These are phyloP conservation scores for Cervus canadensis DNA, from an alignment of 2,113 vertebrate genomes.

Conservation along the genomic window DNA sequence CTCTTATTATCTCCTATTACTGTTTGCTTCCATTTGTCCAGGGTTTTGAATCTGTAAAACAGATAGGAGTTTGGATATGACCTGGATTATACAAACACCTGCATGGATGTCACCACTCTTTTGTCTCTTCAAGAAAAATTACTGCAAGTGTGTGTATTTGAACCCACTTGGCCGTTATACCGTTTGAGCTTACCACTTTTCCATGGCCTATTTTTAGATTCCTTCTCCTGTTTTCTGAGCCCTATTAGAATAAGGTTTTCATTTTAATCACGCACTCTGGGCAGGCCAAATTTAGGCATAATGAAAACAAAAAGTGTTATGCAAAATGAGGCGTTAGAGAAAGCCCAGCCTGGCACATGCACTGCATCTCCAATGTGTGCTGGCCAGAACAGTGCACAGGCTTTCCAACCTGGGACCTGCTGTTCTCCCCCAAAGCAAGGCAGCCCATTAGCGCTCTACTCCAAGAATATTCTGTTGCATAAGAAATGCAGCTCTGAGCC, in stretches of 20 bases:
- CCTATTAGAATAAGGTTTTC: slow-evolving; percentile 68
- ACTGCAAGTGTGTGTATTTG: slow-evolving; percentile 20
- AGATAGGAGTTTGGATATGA: slow-evolving; percentile 53
- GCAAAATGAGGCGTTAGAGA: slow-evolving; percentile 57
- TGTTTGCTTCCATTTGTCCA: slow-evolving; percentile 44
- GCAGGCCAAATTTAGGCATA: slow-evolving; percentile 71
- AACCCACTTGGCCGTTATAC: slow-evolving; percentile 56
- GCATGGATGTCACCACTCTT: slow-evolving; percentile 9
- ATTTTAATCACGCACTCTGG: slow-evolving; percentile 71
- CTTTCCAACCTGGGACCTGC: neutral
- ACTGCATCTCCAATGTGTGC: neutral
- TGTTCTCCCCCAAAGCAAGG: neutral
- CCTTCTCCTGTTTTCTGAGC: slow-evolving; percentile 49
- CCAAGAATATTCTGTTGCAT: neutral
- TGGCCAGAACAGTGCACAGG: neutral
- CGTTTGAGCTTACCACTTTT: slow-evolving; percentile 31
- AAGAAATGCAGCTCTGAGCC: neutral
- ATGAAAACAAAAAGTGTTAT: slow-evolving; percentile 72
- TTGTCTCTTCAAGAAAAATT: slow-evolving; percentile 33
- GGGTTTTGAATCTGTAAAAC: slow-evolving; percentile 45
- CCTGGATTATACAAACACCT: slow-evolving; percentile 65
- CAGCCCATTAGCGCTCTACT: neutral
- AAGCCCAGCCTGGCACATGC: slow-evolving; percentile 1
- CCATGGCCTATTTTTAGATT: slow-evolving; percentile 66
- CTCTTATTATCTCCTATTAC: slow-evolving; percentile 46